Evolutionary conservation across 2,888 invertebrate genomes (phyloP), one percentile per base, ranked within the genome.

Genomic region (Brachypalpus laphriformis): DNA sequence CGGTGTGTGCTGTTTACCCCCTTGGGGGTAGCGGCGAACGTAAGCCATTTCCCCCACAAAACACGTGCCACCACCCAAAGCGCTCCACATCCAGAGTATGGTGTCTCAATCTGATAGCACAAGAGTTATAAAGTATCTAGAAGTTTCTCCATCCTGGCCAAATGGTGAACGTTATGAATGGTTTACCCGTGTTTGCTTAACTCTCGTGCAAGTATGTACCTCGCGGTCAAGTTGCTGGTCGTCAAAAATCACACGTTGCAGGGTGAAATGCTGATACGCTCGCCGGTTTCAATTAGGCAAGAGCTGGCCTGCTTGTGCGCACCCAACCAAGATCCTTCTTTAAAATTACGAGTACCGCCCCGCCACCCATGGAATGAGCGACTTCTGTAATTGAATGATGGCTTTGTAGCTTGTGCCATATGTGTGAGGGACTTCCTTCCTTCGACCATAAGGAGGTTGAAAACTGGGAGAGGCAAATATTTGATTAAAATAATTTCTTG

Each of bases 401-500:
- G 68, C 28, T 77, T 65, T 63, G 37, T 14, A 66, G 57, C 51
- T 22, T 57, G 49, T 8, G 8, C n/a, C 14, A 61, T 54, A 42
- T 42, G 9, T 49, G 57, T 66, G 65, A 75, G 37, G 20, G 9
- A 20, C 25, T 28, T 7, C 72, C 61, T 16, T 3, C 18, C n/a
- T 14, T 42, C 34, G 0, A 34, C 16, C 25, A 3, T 20, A 61
- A 11, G 25, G 25, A 31, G 63, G 20, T 71, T 66, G 8, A 40
- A 57, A 57, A 57, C 25, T 22, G 20, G 42, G 51, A 28, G 28
- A 63, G 68, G 68, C 80, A 74, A 78, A 82, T 70, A 83, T 83
- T 83, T 80, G 83, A 83, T 74, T 74, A 80, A 83, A 83, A 80
- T 83, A 70, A 80, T 74, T 83, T 70, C 74, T 70, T 51, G 57